Percentiles rank a stretch among this genome's conserved stretches.
Conservation (phyloP, 2,113 vertebrate species). For the Acanthochromis polyacanthus region DNA sequence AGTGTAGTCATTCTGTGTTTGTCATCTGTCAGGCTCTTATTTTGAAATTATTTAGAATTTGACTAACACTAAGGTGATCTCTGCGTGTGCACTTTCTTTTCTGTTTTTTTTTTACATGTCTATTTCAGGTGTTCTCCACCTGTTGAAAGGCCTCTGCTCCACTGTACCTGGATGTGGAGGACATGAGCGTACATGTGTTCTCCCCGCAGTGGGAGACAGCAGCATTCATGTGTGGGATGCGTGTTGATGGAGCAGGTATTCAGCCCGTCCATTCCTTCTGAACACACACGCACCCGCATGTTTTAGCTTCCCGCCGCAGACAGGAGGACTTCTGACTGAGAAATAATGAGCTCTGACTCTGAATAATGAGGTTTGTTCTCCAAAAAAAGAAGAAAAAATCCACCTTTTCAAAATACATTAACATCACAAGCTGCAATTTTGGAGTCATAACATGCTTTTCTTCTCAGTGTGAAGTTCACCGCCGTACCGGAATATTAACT, state of each 20-base stretch:
- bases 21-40: too few species aligned
- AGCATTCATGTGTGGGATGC: slow-evolving; percentile 36
- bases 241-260: slow-evolving; percentile 53
- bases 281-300: slow-evolving; percentile 39
- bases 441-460: neutral
- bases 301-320: slow-evolving; percentile 11
- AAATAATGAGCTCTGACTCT: slow-evolving; percentile 38
- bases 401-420: slow-evolving; percentile 5
- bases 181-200: slow-evolving; percentile 49
- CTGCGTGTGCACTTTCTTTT: neutral
- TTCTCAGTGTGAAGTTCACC: neutral
- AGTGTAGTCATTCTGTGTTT: too few species aligned
- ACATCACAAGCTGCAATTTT: slow-evolving; percentile 2
- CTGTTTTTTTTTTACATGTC: neutral
- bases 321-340: neutral
- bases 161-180: slow-evolving; percentile 25
- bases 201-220: slow-evolving; percentile 28
- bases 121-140: neutral
- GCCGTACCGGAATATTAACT: neutral
- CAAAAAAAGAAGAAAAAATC: slow-evolving; percentile 2
- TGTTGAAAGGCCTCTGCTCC: slow-evolving; percentile 37
- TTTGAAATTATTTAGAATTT: too few species aligned
- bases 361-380: slow-evolving; percentile 29
- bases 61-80: too few species aligned
- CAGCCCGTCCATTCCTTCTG: slow-evolving; percentile 38